Base-by-base conservation (phyloP, 1,140 invertebrate genomes). In the Lordiphosa stackelbergi region DNA sequence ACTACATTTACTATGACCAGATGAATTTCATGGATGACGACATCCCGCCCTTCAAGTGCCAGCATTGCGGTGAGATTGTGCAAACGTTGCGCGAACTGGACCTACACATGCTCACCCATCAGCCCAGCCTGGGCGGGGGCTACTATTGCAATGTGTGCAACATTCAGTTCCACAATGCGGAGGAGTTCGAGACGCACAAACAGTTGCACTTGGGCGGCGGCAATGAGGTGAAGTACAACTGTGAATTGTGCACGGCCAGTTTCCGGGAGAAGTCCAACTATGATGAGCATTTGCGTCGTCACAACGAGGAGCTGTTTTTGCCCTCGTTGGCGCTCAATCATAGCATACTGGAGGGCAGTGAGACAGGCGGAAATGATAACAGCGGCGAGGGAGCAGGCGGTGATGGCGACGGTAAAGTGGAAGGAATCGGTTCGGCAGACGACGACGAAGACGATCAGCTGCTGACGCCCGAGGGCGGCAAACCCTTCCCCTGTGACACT, bases 21-120 rank as follows among this genome's bases (percentile, higher is more conserved):
- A 86, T 86, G 85, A 58, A 45, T 31, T 86, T 86, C 16, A 86
- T 86, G 85, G 85, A 86, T 31, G 73, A 72, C 2, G 85, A 86
- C 28, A 81, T 86, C 48, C 79, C 85, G 51, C 85, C 85, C 5
- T 86, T 86, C 36, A 86, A 85, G 48, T 86, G 85, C 66, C 69
- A 78, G 13, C 70, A 78, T 36, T 86, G 85, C 28, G 55, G 58
- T 2, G 65, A 83, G 12, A 86, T 86, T 31, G 59, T 86, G 2
- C 85, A 86, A 41, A 74, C 85, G 10, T 41, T 85, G 5, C 66
- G 85, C 7, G 85, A 86, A 54, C 40, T 86, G 9, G 85, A 86
- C 9, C 64, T 74, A 0, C 85, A 86, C 16, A 57, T 86, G 59
- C 52, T 69, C 4, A 74, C 66, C 45, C 85, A 86, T 43, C 79